Evolutionary conservation across 37 sponge, comb jelly and placozoan species (phyloP).

Genomic region (Haliclona indistincta): DNA sequence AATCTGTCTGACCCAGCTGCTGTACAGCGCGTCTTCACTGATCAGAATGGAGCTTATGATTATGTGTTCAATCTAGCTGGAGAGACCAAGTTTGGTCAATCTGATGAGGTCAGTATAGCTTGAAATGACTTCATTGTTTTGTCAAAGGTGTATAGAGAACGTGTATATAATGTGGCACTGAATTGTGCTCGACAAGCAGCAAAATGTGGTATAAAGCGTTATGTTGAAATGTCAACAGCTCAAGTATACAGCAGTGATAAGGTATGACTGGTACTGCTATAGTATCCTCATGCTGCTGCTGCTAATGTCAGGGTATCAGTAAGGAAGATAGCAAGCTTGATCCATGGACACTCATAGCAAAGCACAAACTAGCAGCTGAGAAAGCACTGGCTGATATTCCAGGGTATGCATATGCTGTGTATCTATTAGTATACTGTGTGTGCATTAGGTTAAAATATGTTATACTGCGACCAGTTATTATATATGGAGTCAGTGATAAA

Average conservation of each 20-base stretch:
- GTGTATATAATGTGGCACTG: constrained; percentile 71
- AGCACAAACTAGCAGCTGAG: constrained; percentile 85
- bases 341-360: constrained; percentile 84
- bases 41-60: constrained; percentile 66
- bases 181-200: constrained; percentile 79
- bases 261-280: constrained; percentile 26
- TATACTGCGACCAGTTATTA: constrained; percentile 81
- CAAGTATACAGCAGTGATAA: constrained; percentile 86
- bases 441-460: constrained; percentile 75
- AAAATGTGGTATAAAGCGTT: constrained; percentile 59
- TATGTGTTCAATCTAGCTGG: constrained; percentile 89
- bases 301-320: constrained; percentile 57
- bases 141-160: constrained; percentile 90
- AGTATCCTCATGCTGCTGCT: too few species aligned
- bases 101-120: constrained; percentile 54
- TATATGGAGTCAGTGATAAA: constrained; percentile 89
- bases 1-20: constrained; percentile 67
- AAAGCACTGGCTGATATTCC: constrained; percentile 51
- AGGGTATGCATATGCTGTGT: constrained; percentile 36
- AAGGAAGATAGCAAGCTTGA: constrained; percentile 59
- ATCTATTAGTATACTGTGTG: not conserved
- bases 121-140: not conserved
- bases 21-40: constrained; percentile 70
- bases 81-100: constrained; percentile 90
- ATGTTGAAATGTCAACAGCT: constrained; percentile 89